phyloP scores from a whole-genome alignment of 2,113 vertebrate genomes.

The Rhineura floridana region DNA sequence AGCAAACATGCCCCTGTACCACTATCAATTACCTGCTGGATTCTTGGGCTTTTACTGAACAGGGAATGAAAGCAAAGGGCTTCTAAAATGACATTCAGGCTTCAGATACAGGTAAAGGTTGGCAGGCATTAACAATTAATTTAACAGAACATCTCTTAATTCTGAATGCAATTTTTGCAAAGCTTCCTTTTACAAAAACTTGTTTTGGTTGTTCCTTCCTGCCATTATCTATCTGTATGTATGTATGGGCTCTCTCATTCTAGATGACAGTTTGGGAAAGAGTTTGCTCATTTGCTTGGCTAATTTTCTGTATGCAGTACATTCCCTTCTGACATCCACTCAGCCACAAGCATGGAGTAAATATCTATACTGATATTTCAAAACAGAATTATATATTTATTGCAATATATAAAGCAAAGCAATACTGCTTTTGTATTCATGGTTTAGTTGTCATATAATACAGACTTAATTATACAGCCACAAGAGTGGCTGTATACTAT shows the following conservation, averaged over 20 bases:
- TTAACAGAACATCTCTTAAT: neutral
- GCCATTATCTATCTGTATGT: constrained; percentile 59
- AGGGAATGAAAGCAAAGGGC: constrained; percentile 48
- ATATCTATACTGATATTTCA: constrained; percentile 65
- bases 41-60: neutral
- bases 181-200: constrained; percentile 55
- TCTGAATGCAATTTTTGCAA: constrained; percentile 25
- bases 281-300: constrained; percentile 63
- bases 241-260: constrained; percentile 50
- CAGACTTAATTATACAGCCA: no score
- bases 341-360: constrained; percentile 62
- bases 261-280: constrained; percentile 63
- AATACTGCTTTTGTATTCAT: constrained; percentile 65
- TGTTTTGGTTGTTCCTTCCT: constrained; percentile 48
- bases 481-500: no score
- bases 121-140: constrained; percentile 25
- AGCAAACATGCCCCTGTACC: neutral
- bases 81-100: neutral
- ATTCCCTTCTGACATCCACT: constrained; percentile 49
- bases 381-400: constrained; percentile 70
- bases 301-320: constrained; percentile 51
- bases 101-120: neutral
- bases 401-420: no score
- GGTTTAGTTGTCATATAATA: constrained; percentile 59
- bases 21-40: neutral